Conservation (phyloP, 2,888 invertebrate species). For the Melitaea athalia region DNA sequence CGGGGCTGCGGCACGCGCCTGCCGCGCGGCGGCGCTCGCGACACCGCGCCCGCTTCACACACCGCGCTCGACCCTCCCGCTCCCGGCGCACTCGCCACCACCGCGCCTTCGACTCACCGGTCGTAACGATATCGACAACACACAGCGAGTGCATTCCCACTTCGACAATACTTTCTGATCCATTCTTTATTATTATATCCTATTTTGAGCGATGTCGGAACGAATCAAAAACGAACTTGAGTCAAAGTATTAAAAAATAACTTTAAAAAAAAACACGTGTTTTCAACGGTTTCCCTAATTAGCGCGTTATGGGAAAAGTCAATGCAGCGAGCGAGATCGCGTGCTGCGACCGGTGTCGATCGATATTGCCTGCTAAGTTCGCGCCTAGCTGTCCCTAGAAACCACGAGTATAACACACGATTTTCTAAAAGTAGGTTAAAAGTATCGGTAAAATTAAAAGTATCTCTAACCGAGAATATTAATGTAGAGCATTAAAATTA, state of each 20-base stretch:
- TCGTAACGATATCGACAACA: conserved; percentile 4
- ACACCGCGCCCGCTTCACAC: conserved; percentile 50
- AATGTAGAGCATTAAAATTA: not conserved
- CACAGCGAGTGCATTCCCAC: not conserved
- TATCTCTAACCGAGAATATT: not conserved
- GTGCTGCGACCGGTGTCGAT: conserved; percentile 69
- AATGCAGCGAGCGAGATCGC: conserved; percentile 73
- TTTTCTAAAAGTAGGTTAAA: conserved; percentile 16
- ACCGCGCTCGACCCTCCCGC: conserved; percentile 61
- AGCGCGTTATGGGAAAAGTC: conserved; percentile 45
- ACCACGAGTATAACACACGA: conserved; percentile 48
- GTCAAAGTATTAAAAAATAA: not conserved
- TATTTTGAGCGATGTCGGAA: too few relatives aligned
- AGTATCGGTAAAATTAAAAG: not conserved
- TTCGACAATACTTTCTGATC: not conserved
- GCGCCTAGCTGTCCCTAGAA: conserved; percentile 61
- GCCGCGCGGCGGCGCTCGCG: conserved; percentile 72
- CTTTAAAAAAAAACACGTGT: not conserved
- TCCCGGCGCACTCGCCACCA: conserved; percentile 52
- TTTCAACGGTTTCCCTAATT: conserved; percentile 25
- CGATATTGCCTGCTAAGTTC: conserved; percentile 75
- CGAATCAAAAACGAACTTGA: not conserved
- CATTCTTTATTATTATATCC: conserved; percentile 10
- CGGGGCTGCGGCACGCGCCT: conserved; percentile 68
- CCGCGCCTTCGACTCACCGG: conserved; percentile 35